Conservation (phyloP, 2,113 vertebrate genomes). For the Chaetorhynchus papuensis region DNA sequence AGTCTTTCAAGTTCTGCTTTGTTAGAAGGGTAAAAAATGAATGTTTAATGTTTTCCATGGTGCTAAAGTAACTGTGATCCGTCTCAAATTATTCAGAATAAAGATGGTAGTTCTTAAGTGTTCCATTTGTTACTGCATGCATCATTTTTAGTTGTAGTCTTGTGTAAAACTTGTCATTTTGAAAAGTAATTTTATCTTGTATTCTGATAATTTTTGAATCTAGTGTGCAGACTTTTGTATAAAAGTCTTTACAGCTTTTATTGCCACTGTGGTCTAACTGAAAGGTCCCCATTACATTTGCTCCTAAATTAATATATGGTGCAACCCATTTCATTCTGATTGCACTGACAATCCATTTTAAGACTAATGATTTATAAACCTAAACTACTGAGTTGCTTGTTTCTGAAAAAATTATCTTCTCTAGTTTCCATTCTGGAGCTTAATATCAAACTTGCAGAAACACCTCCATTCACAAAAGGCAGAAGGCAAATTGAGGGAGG, state of each 20-base stretch:
- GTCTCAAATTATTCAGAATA: slow-evolving; percentile 30
- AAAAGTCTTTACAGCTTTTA: background rate
- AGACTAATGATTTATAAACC: background rate
- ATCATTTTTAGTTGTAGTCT: background rate
- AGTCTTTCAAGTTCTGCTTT: background rate
- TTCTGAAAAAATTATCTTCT: background rate
- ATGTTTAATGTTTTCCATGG: background rate
- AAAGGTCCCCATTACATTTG: background rate
- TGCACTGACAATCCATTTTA: background rate
- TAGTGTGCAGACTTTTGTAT: background rate
- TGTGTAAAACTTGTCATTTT: background rate
- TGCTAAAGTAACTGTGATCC: slow-evolving; percentile 47
- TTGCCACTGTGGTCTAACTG: background rate
- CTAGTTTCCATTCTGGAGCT: background rate
- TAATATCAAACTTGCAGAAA: background rate
- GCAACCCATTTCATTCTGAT: background rate
- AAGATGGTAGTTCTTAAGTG: background rate
- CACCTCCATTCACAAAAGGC: background rate
- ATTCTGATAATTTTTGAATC: background rate
- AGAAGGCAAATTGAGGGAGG: background rate
- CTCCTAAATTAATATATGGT: background rate
- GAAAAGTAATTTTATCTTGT: background rate
- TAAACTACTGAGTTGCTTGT: background rate
- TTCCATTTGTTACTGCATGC: background rate
- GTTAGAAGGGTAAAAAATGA: background rate